Percentiles rank a stretch among this genome's conserved stretches.
phyloP scores from a whole-genome alignment of 35 echinoderm and acorn worm genomes.

The Apostichopus californicus region DNA sequence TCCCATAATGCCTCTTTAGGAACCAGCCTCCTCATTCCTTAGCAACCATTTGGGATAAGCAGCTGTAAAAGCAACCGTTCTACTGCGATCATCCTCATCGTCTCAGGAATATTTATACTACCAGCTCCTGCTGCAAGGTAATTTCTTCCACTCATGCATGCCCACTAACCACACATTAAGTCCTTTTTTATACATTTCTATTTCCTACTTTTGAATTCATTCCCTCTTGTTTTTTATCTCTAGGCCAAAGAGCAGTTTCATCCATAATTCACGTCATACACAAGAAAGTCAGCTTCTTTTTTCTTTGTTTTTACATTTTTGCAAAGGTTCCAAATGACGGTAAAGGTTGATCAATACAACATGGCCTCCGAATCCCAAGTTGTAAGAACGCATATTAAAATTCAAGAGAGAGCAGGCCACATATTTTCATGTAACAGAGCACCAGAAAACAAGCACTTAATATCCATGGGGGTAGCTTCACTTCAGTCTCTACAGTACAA shows the following conservation, averaged over 20 bases:
- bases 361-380: background rate
- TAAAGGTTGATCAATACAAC: background rate
- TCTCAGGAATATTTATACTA: background rate
- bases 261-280: slow-evolving; percentile 10
- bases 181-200: background rate
- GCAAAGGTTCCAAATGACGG: background rate
- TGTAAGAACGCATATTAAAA: no score
- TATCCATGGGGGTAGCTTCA: no score
- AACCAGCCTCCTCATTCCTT: background rate
- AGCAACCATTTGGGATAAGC: background rate
- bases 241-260: background rate
- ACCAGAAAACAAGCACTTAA: no score
- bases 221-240: background rate
- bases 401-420: no score
- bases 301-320: background rate
- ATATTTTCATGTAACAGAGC: no score
- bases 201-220: background rate
- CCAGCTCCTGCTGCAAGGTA: background rate
- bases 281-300: background rate
- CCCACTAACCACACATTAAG: background rate
- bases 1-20: background rate
- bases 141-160: background rate
- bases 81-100: background rate
- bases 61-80: background rate
- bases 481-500: no score